A percentile compares a stretch with the other conserved stretches of the same genome.
phyloP scores from a whole-genome alignment of 2,797 vertebrate species.

The Cuculus canorus region DNA sequence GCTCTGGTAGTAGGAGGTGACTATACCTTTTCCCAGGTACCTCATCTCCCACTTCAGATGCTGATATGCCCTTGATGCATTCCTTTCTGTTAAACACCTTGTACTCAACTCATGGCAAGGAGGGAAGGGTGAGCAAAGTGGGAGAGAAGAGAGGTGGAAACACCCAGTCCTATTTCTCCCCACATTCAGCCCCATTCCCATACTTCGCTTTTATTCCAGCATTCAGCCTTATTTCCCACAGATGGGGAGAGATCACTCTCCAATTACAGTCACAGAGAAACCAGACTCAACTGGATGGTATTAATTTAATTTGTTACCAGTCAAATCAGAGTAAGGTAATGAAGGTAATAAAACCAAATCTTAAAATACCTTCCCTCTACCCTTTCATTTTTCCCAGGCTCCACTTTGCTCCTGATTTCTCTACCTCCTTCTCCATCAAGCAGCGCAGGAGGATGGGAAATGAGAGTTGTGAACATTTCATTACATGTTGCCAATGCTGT shows the following conservation, averaged over 20 bases:
- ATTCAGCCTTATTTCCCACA: too few relatives aligned
- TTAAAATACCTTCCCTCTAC: not conserved
- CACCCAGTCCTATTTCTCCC: too few relatives aligned
- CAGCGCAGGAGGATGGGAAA: rapidly evolving
- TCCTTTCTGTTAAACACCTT: too few relatives aligned
- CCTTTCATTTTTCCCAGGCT: rapidly evolving
- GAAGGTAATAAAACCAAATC: not conserved
- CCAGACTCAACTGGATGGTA: not conserved
- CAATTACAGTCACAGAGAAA: rapidly evolving
- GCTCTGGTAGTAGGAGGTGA: too few relatives aligned
- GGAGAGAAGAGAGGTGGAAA: too few relatives aligned
- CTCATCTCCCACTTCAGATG: too few relatives aligned
- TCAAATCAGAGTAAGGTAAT: not conserved
- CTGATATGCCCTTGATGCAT: too few relatives aligned
- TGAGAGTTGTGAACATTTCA: rapidly evolving
- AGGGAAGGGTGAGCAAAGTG: too few relatives aligned
- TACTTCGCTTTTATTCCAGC: too few relatives aligned
- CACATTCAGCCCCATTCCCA: too few relatives aligned
- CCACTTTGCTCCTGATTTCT: rapidly evolving
- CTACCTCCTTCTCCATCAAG: rapidly evolving
- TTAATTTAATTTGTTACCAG: not conserved
- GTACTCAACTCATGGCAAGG: too few relatives aligned
- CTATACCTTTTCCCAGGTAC: too few relatives aligned
- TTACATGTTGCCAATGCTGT: rapidly evolving
- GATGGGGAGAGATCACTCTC: not conserved